A percentile compares a stretch with the other conserved stretches of the same genome.
Evolutionary conservation across 2,888 invertebrate species (phyloP).

Genomic region (Chironomus tentans): DNA sequence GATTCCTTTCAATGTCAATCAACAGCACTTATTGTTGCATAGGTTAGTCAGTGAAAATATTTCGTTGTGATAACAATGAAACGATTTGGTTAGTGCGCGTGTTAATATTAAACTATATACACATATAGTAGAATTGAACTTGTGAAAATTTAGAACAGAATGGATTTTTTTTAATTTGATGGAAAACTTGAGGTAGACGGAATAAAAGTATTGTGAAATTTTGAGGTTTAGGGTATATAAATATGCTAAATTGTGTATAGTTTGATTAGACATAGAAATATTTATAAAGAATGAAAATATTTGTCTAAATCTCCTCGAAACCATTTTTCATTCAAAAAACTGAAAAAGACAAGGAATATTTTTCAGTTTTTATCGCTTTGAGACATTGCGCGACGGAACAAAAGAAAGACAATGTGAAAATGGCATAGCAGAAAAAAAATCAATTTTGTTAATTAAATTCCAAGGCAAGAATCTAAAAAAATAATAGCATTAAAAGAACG

Average conservation of each 20-base stretch:
- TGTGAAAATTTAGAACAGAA: too few relatives aligned
- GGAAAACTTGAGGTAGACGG: too few relatives aligned
- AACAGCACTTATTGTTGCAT: slow-evolving; percentile 15
- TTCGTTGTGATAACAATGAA: slow-evolving; percentile 6
- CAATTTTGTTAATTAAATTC: slow-evolving; percentile 26
- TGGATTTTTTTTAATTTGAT: too few relatives aligned
- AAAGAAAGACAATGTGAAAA: not conserved
- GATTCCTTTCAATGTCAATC: not conserved
- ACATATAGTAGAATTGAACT: too few relatives aligned
- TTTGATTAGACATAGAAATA: too few relatives aligned
- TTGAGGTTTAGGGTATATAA: too few relatives aligned
- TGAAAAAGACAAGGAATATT: not conserved
- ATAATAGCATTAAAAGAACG: not conserved
- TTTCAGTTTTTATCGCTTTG: not conserved
- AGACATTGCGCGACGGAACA: not conserved
- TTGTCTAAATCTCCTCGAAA: too few relatives aligned
- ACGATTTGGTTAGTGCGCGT: not conserved
- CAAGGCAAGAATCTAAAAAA: not conserved
- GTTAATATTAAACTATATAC: not conserved
- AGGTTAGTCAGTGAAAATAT: slow-evolving; percentile 14
- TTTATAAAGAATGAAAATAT: too few relatives aligned
- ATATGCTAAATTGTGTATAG: too few relatives aligned
- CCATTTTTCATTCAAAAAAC: not conserved
- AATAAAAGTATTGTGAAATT: too few relatives aligned
- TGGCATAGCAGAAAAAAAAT: slow-evolving; percentile 14